These are phyloP conservation scores for Nycticebus coucang DNA, from an alignment of 2,113 vertebrate species.

Conservation along the genomic window DNA sequence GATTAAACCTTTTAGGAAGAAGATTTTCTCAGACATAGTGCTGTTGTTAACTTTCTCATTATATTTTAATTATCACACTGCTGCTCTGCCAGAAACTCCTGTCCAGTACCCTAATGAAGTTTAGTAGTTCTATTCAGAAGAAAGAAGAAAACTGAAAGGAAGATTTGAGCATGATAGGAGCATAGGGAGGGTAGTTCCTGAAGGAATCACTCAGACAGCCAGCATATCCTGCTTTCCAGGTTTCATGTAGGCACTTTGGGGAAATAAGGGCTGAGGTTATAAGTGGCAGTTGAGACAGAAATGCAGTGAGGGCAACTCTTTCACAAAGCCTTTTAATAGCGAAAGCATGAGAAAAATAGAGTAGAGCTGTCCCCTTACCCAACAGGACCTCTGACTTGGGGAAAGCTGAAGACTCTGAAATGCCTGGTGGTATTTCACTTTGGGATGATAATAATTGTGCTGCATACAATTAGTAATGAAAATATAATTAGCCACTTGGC, in stretches of 20 bases:
- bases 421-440: constrained; percentile 40
- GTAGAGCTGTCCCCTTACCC: not conserved
- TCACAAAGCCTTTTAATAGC: not conserved
- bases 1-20: constrained; percentile 52
- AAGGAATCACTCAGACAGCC: not conserved
- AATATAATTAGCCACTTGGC: constrained; percentile 38
- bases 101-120: not conserved
- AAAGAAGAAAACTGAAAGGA: not conserved
- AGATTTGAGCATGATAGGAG: not conserved
- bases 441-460: constrained; percentile 20
- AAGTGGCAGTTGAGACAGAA: constrained; percentile 5
- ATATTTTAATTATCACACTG: not conserved
- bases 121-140: not conserved
- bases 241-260: constrained; percentile 16
- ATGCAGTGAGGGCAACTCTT: not conserved
- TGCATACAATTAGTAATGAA: constrained; percentile 56
- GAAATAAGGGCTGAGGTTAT: not conserved
- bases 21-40: constrained; percentile 65
- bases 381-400: constrained; percentile 6
- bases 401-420: constrained; percentile 1
- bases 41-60: not conserved
- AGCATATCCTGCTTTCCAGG: not conserved
- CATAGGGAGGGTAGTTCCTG: not conserved
- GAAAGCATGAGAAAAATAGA: not conserved
- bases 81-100: not conserved